These are phyloP conservation scores for Tragelaphus buxtoni DNA, from an alignment of 2,113 vertebrate genomes.

Conservation along the genomic window DNA sequence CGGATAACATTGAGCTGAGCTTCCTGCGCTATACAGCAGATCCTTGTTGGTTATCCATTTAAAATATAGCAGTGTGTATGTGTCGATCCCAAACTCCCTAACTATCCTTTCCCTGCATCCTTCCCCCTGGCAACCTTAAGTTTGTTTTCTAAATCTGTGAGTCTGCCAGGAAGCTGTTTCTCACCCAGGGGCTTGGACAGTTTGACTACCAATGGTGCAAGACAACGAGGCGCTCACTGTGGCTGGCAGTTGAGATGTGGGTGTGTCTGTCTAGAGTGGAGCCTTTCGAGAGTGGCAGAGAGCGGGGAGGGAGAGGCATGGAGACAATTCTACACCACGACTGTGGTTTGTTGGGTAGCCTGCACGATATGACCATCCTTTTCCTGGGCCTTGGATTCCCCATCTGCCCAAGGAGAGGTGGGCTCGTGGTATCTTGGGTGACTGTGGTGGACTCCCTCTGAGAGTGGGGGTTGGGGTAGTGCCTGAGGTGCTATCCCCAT, in stretches of 20 bases:
- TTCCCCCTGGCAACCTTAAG: not conserved
- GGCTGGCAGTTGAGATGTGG: not conserved
- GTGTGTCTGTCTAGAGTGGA: not conserved
- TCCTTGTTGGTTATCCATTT: not conserved
- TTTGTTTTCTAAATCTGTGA: not conserved
- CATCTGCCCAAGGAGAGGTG: not conserved
- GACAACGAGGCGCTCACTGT: not conserved
- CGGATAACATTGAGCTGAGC: not conserved
- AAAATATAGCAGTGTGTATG: not conserved
- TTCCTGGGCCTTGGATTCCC: not conserved
- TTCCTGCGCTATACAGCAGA: not conserved
- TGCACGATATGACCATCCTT: not conserved
- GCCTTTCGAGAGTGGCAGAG: not conserved
- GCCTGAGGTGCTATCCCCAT: not conserved
- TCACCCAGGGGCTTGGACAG: not conserved
- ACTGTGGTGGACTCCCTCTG: not conserved
- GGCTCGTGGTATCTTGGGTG: not conserved
- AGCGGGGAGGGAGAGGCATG: not conserved
- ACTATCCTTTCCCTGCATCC: not conserved
- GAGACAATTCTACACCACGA: not conserved
- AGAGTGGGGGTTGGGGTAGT: not conserved
- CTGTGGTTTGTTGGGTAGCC: not conserved
- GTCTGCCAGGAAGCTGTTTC: not conserved
- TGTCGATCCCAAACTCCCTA: not conserved
- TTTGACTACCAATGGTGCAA: not conserved